phyloP scores from a whole-genome alignment of 2,113 vertebrate genomes.

The Mastomys coucha region DNA sequence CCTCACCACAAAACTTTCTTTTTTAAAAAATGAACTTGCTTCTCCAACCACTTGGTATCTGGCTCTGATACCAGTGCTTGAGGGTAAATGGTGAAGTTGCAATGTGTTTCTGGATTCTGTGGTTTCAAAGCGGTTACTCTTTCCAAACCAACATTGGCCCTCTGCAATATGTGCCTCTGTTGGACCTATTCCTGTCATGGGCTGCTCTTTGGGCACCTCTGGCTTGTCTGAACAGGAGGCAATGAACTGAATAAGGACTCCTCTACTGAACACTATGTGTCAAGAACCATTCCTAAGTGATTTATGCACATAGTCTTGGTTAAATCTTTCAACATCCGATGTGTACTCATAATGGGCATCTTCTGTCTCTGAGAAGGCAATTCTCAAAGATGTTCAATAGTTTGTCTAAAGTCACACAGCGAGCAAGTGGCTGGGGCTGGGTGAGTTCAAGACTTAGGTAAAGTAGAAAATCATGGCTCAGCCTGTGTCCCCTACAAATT shows the following conservation, averaged over 20 bases:
- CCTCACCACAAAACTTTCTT: slow-evolving; percentile 68
- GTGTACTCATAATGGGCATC: neutral
- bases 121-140: slow-evolving; percentile 46
- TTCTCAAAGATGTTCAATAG: neutral
- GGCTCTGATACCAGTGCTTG: slow-evolving; percentile 67
- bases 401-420: neutral
- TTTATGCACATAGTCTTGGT: accelerated
- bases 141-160: slow-evolving; percentile 56
- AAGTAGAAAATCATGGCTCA: neutral
- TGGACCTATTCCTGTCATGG: accelerated
- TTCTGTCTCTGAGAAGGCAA: neutral
- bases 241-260: neutral
- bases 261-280: neutral
- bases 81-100: slow-evolving; percentile 54
- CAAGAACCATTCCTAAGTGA: neutral
- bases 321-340: neutral
- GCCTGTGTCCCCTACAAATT: neutral
- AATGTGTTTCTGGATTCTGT: slow-evolving; percentile 74
- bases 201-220: neutral
- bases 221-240: neutral
- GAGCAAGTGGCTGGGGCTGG: neutral
- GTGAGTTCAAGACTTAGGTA: neutral
- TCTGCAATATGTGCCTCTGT: neutral
- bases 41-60: slow-evolving; percentile 68
- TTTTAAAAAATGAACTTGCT: slow-evolving; percentile 62